Evolutionary conservation across 2,888 invertebrate genomes (phyloP).

Genomic region (Rosalia funebris): DNA sequence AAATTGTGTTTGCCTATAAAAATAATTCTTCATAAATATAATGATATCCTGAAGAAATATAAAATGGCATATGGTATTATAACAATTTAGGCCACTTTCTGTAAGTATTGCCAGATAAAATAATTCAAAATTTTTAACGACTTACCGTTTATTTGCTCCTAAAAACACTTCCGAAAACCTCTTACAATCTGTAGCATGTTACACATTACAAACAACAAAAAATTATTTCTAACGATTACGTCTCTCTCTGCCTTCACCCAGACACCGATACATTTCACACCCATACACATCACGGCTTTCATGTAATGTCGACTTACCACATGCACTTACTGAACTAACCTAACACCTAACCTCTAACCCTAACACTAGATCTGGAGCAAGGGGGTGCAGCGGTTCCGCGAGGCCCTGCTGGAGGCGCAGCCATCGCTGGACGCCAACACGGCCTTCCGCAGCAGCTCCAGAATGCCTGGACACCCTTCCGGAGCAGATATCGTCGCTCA

Average conservation of each 20-base stretch:
- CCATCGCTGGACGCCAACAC: constrained; percentile 76
- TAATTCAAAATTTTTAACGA: no score
- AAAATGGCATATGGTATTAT: no score
- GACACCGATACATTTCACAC: constrained; percentile 30
- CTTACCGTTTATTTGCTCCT: no score
- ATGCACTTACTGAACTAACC: constrained; percentile 57
- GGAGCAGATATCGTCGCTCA: constrained; percentile 80
- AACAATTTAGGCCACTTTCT: no score
- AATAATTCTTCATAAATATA: no score
- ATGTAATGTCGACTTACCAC: constrained; percentile 46
- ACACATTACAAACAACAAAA: no score
- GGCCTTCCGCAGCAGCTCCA: constrained; percentile 58
- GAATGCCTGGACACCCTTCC: constrained; percentile 59
- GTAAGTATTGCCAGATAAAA: no score
- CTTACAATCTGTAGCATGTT: no score
- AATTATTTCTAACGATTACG: no score
- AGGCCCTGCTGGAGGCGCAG: constrained; percentile 83
- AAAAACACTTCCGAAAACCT: no score
- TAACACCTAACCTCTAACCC: constrained; percentile 66
- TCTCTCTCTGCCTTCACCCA: constrained; percentile 35
- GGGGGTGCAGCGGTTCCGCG: constrained; percentile 84
- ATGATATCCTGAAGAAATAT: no score
- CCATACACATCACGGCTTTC: constrained; percentile 39
- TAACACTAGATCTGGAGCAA: constrained; percentile 84
- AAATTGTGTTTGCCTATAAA: no score